These are phyloP conservation scores for Bombus sibiricus DNA, from an alignment of 1,140 invertebrate genomes.

Conservation along the genomic window DNA sequence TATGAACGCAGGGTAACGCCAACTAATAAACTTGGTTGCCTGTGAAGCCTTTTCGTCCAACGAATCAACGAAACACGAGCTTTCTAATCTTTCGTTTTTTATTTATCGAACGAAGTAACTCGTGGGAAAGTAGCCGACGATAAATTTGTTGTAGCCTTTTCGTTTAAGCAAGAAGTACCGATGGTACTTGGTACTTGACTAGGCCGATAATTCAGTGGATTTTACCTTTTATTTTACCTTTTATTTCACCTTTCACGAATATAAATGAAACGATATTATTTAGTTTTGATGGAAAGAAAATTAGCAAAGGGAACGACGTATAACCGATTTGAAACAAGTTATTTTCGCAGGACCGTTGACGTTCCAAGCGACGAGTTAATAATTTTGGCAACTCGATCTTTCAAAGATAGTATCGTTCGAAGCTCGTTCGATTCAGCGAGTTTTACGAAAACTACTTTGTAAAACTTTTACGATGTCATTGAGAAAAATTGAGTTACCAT, in stretches of 20 bases:
- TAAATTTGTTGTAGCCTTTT: neutral
- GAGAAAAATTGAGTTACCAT: neutral
- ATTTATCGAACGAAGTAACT: too few species aligned
- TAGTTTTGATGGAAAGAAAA: too few species aligned
- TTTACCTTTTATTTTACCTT: neutral
- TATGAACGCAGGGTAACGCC: neutral
- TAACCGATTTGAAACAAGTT: too few species aligned
- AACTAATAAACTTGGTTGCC: too few species aligned
- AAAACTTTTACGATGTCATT: neutral
- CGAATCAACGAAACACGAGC: neutral
- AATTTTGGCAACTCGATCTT: too few species aligned
- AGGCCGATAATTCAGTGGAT: too few species aligned
- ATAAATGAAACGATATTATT: neutral
- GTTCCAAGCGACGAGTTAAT: neutral
- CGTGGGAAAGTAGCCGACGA: neutral
- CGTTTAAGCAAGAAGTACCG: too few species aligned
- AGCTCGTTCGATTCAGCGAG: neutral
- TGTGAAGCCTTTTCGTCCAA: neutral
- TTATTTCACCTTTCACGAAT: too few species aligned
- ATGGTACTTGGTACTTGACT: neutral
- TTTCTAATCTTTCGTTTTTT: neutral
- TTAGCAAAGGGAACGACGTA: too few species aligned
- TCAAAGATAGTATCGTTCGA: too few species aligned
- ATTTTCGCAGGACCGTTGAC: too few species aligned
- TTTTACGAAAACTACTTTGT: neutral